Conservation (phyloP, 2,797 vertebrate genomes). For the Smutsia gigantea region DNA sequence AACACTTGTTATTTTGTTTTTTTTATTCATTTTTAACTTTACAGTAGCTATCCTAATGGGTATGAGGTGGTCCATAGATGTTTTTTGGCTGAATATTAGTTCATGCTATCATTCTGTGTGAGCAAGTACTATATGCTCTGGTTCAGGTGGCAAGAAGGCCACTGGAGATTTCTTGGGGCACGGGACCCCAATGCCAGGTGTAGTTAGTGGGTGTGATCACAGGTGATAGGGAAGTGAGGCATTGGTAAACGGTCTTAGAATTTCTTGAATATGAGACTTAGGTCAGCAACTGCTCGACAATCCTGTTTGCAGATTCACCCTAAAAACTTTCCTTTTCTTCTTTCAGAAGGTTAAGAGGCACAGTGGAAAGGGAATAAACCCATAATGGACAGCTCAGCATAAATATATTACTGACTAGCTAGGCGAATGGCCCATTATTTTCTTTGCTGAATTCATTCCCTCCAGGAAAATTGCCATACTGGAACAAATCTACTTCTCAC, state of each 20-base stretch:
- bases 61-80: not conserved
- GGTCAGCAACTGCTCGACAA: not conserved
- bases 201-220: not conserved
- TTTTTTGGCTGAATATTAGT: not conserved
- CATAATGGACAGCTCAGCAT: constrained; percentile 62
- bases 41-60: not conserved
- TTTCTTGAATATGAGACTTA: not conserved
- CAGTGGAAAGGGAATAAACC: not conserved
- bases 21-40: not conserved
- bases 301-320: not conserved
- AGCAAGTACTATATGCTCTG: not conserved
- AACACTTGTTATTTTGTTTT: not conserved
- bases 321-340: not conserved
- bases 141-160: not conserved
- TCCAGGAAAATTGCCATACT: constrained; percentile 51
- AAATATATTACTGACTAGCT: constrained; percentile 36
- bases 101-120: not conserved
- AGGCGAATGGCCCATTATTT: constrained; percentile 3
- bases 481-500: not conserved
- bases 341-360: not conserved
- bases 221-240: not conserved
- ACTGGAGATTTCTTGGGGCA: not conserved
- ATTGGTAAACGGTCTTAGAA: not conserved
- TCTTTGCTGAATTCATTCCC: constrained; percentile 73
- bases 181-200: not conserved